Base-by-base conservation (phyloP, 2,113 vertebrate genomes). In the Orientallactaga bullata region DNA sequence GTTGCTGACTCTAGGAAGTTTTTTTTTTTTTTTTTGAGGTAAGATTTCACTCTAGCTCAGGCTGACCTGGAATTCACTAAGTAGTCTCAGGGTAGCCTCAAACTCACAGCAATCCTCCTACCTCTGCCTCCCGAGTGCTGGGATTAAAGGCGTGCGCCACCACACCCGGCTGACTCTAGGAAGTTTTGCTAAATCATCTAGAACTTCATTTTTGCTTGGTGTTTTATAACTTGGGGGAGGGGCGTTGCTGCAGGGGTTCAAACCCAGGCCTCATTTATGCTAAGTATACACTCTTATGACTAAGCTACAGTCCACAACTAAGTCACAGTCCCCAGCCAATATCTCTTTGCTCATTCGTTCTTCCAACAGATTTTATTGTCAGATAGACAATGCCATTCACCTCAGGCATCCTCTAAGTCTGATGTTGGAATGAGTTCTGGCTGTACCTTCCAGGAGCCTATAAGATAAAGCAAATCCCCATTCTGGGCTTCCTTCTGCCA, bases 1-100 rank as follows among this genome's bases (percentile, higher is more conserved):
- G 32, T 66, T 0, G 12, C 60, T n/a, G 28, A 28, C 72, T 76
- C 0, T 39, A n/a, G 2, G 30, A 10, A 69, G 18, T n/a, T n/a
- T n/a, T n/a, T n/a, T n/a, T n/a, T n/a, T n/a, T n/a, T n/a, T n/a
- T n/a, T n/a, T n/a, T n/a, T n/a, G n/a, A n/a, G n/a, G n/a, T n/a
- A n/a, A n/a, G n/a, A n/a, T n/a, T n/a, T n/a, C n/a, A n/a, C n/a
- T n/a, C n/a, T n/a, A n/a, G n/a, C n/a, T n/a, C n/a, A n/a, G n/a
- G n/a, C n/a, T n/a, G n/a, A n/a, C n/a, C n/a, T n/a, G n/a, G n/a
- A n/a, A n/a, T n/a, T n/a, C n/a, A n/a, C n/a, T n/a, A n/a, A n/a
- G n/a, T n/a, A n/a, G n/a, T n/a, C n/a, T n/a, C n/a, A n/a, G n/a
- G n/a, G n/a, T n/a, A n/a, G n/a, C n/a, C n/a, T n/a, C n/a, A n/a